phyloP scores from a whole-genome alignment of 2,888 invertebrate species.

The Yponomeuta plumbellus region DNA sequence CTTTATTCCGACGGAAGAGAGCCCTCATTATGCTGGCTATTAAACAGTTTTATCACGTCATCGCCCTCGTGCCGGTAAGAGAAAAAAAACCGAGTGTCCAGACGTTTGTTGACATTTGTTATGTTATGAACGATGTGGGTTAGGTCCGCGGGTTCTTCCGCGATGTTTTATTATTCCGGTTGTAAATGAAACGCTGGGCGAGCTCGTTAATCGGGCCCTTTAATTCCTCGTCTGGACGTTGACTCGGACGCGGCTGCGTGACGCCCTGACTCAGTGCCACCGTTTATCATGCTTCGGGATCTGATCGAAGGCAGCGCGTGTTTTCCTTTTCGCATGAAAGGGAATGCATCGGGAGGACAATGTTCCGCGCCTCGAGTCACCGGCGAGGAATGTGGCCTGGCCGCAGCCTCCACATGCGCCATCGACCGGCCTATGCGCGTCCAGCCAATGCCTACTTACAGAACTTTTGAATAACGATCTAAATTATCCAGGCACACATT shows the following conservation, averaged over 20 bases:
- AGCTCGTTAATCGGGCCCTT: constrained; percentile 69
- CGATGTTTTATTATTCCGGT: constrained; percentile 67
- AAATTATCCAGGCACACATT: constrained; percentile 38
- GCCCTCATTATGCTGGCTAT: constrained; percentile 30
- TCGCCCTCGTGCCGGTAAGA: constrained; percentile 27
- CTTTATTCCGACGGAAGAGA: constrained; percentile 35
- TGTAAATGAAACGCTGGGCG: constrained; percentile 59
- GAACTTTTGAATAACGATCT: constrained; percentile 20
- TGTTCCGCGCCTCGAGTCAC: constrained; percentile 43
- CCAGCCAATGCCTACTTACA: constrained; percentile 2
- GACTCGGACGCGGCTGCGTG: constrained; percentile 43
- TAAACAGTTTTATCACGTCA: constrained; percentile 21
- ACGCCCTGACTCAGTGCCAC: constrained; percentile 36
- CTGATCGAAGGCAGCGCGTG: constrained; percentile 35
- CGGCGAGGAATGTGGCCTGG: constrained; percentile 62
- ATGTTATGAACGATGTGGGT: constrained; percentile 44
- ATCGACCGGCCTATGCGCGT: constrained; percentile 8
- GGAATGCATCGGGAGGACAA: constrained; percentile 19
- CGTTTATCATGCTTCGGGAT: constrained; percentile 36
- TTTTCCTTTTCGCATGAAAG: constrained; percentile 18
- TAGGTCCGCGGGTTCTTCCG: constrained; percentile 46
- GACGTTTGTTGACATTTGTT: constrained; percentile 52
- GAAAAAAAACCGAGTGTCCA: constrained; percentile 27
- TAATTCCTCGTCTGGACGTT: constrained; percentile 74
- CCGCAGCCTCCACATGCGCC: constrained; percentile 34